Evolutionary conservation across 2,888 invertebrate genomes (phyloP).

Genomic region (Abrostola tripartita): DNA sequence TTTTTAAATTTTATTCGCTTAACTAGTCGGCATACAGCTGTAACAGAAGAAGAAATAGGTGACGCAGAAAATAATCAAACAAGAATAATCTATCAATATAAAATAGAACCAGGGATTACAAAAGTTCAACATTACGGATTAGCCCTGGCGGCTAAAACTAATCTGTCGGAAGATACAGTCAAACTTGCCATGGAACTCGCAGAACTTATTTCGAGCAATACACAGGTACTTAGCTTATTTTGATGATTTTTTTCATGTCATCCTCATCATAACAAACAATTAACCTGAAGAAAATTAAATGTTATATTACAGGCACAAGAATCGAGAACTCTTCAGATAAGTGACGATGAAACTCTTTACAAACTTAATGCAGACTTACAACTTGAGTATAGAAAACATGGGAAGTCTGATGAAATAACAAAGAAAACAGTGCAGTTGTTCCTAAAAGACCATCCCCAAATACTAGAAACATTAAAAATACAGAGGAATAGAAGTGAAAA

Average conservation of each 20-base stretch:
- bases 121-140: constrained; percentile 90
- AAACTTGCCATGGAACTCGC: constrained; percentile 85
- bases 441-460: constrained; percentile 67
- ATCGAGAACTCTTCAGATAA: constrained; percentile 60
- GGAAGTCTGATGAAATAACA: constrained; percentile 55
- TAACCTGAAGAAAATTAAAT: background rate
- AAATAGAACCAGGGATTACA: constrained; percentile 89
- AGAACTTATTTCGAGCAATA: constrained; percentile 71
- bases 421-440: constrained; percentile 70
- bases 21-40: constrained; percentile 77
- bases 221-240: constrained; percentile 66
- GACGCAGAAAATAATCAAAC: constrained; percentile 64
- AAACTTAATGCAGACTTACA: constrained; percentile 74
- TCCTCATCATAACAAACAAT: background rate
- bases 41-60: constrained; percentile 71
- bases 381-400: constrained; percentile 67
- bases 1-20: background rate
- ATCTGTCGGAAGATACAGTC: constrained; percentile 88
- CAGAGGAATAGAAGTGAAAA: constrained; percentile 50
- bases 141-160: constrained; percentile 89
- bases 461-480: constrained; percentile 66
- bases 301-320: constrained; percentile 68
- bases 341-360: constrained; percentile 71
- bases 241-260: too few relatives aligned
- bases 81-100: constrained; percentile 90